Evolutionary conservation across 2,113 vertebrate species (phyloP), one percentile per base, ranked within the genome.

Genomic region (Passer montanus): DNA sequence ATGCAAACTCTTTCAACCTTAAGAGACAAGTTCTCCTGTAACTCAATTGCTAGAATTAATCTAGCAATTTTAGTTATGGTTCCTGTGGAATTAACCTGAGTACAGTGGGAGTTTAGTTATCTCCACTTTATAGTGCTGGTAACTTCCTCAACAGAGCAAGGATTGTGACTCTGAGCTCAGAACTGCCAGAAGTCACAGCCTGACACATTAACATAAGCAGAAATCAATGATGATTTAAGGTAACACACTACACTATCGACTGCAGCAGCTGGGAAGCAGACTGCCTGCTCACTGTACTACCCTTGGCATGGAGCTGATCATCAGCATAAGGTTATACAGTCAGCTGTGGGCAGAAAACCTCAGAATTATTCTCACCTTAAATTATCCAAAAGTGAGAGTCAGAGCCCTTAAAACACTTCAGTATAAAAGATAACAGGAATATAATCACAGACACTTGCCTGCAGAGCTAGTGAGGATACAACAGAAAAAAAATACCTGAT

Each of bases 211-310:
- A 62, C 83, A 92, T 92, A 84, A 93, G 72, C 88, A 90, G 89
- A 74, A 94, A 96, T 96, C 95, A 93, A 90, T 93, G 63, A 67
- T 81, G 68, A 94, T 96, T 88, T 88, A 92, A 88, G 90, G 66
- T 83, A 88, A 80, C 58, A 87, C 41, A 59, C n/a, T 52, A 16
- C 11, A 41, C n/a, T 63, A 64, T 30, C 0, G 1, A 59, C 52
- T 78, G 77, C 77, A 93, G 68, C 39, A 84, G 60, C 64, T 56
- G 52, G 28, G 84, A 89, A 78, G 68, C 68, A 73, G 81, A 33
- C 5, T 68, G 70, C 67, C 58, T 80, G 49, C 79, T 94, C 82
- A 41, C 35, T 87, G n/a, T 22, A 50, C 89, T 56, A 78, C 24
- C 44, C 74, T 60, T 62, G 19, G 26, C 53, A 50, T 6, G 62